Percentiles rank a stretch among this genome's conserved stretches.
Conservation (phyloP, 2,113 vertebrate genomes). For the Hydropotes inermis region DNA sequence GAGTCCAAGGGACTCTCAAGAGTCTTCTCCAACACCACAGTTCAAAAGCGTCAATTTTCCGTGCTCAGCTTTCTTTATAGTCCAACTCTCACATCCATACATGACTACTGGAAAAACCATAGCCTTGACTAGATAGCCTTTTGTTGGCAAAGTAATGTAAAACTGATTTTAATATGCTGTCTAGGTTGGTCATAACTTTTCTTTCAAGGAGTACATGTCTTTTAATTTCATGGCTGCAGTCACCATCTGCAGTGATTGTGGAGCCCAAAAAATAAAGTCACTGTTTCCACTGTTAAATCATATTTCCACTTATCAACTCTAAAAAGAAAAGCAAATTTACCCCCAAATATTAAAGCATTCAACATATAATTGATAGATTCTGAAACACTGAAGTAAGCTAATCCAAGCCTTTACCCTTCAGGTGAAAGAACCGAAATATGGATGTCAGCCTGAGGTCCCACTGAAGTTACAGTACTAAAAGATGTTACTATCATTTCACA, state of each 20-base stretch:
- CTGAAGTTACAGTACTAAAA: neutral
- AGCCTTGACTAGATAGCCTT: neutral
- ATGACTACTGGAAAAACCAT: neutral
- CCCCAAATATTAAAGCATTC: neutral
- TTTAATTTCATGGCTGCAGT: neutral
- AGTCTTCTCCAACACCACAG: neutral
- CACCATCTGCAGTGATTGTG: neutral
- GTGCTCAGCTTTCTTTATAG: neutral
- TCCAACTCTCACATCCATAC: neutral
- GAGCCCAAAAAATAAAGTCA: neutral
- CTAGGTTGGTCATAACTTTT: neutral
- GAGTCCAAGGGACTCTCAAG: neutral
- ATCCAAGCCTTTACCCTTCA: neutral
- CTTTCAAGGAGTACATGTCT: neutral
- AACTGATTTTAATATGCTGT: neutral
- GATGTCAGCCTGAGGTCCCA: neutral
- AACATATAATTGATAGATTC: neutral
- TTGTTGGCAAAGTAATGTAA: neutral
- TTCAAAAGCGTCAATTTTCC: neutral
- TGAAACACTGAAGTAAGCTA: neutral
- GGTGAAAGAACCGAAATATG: neutral
- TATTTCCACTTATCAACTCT: slow-evolving; percentile 8
- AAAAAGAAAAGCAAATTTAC: slow-evolving; percentile 34
- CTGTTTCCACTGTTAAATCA: neutral
- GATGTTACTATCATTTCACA: neutral